Percentiles rank a stretch among this genome's conserved stretches.
Conservation (phyloP, 2,888 invertebrate genomes). For the Zonitis immaculata region DNA sequence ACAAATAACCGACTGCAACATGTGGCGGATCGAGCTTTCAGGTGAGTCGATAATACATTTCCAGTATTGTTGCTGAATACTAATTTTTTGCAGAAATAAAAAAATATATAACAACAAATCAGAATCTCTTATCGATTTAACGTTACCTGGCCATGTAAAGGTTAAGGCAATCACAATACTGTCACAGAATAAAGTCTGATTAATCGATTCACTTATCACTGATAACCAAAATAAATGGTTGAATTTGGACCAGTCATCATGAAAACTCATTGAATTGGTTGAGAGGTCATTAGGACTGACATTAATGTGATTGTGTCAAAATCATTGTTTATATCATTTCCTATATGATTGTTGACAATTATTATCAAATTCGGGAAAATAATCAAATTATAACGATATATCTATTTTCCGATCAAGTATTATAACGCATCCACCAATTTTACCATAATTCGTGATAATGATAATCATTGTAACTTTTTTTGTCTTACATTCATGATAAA, state of each 20-base stretch:
- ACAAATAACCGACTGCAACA: slow-evolving; percentile 78
- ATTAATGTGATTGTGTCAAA: not conserved
- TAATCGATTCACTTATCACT: slow-evolving; percentile 7
- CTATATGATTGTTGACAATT: too few species aligned
- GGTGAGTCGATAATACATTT: slow-evolving; percentile 55
- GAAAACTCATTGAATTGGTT: not conserved
- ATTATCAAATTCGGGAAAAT: too few species aligned
- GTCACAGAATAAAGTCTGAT: slow-evolving; percentile 10
- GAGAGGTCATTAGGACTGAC: not conserved
- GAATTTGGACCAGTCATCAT: not conserved
- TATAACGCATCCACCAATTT: too few species aligned
- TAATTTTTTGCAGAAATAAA: too few species aligned
- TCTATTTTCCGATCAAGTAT: too few species aligned
- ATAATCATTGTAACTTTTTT: too few species aligned
- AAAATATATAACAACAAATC: too few species aligned
- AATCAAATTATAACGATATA: too few species aligned
- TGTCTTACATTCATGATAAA: too few species aligned
- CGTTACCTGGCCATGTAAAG: slow-evolving; percentile 8
- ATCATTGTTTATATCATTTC: not conserved
- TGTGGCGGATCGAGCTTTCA: slow-evolving; percentile 74
- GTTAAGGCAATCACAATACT: slow-evolving; percentile 18
- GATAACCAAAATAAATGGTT: slow-evolving; percentile 13
- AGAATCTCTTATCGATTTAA: slow-evolving; percentile 4
- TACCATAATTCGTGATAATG: too few species aligned
- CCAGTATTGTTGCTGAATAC: slow-evolving; percentile 18